These are phyloP conservation scores for Hyles lineata DNA, from an alignment of 2,888 invertebrate species.

Conservation along the genomic window DNA sequence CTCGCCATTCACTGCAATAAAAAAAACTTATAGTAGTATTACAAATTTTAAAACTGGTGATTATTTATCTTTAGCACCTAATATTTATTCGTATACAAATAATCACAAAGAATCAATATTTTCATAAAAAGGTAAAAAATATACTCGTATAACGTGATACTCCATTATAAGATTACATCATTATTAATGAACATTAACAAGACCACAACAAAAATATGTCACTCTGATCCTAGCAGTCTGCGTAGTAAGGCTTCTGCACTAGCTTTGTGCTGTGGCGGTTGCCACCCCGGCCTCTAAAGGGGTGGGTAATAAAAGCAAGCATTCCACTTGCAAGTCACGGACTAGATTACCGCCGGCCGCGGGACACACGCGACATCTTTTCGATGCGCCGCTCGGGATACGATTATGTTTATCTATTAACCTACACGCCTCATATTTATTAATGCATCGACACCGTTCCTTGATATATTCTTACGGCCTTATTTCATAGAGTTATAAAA, in stretches of 20 bases:
- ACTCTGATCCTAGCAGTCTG: background rate
- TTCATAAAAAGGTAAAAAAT: too few species aligned
- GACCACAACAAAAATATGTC: background rate
- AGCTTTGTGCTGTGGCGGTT: slow-evolving; percentile 12
- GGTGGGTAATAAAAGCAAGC: slow-evolving; percentile 75
- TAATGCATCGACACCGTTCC: background rate
- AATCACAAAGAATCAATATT: too few species aligned
- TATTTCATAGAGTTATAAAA: too few species aligned
- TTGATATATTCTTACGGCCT: background rate
- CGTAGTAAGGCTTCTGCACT: slow-evolving; percentile 7
- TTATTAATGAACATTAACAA: too few species aligned
- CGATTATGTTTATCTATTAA: slow-evolving; percentile 36
- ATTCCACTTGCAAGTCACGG: slow-evolving; percentile 83
- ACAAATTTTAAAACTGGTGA: too few species aligned
- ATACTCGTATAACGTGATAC: too few species aligned
- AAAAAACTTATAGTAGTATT: too few species aligned
- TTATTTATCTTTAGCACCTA: too few species aligned
- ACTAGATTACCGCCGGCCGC: slow-evolving; percentile 76
- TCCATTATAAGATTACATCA: too few species aligned
- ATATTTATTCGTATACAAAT: too few species aligned
- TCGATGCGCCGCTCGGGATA: slow-evolving; percentile 63
- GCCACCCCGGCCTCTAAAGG: slow-evolving; percentile 34
- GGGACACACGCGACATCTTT: slow-evolving; percentile 61
- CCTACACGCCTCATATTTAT: slow-evolving; percentile 21
- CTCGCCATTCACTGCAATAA: too few species aligned